Percentiles rank a stretch among this genome's conserved stretches.
phyloP scores from a whole-genome alignment of 2,797 vertebrate species.

The Lycodopsis pacificus region DNA sequence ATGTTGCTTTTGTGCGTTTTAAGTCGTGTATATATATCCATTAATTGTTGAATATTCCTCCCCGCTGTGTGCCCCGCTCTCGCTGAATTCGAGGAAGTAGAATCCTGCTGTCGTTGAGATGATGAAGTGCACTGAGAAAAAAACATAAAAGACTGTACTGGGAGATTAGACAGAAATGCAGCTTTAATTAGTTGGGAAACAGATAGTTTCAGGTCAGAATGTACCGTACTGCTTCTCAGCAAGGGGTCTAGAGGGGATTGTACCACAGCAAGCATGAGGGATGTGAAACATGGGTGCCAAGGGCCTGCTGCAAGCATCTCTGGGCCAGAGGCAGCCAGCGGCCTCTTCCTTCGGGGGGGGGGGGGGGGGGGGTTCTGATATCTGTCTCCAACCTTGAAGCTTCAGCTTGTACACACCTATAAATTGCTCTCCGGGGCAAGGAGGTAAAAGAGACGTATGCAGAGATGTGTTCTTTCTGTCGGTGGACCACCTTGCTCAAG shows the following conservation, averaged over 20 bases:
- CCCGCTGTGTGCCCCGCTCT: conserved; percentile 26
- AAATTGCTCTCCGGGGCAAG: conserved; percentile 69
- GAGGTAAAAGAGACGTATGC: conserved; percentile 66
- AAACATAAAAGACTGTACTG: conserved; percentile 26
- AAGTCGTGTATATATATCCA: conserved; percentile 31
- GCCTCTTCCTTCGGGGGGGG: conserved; percentile 24
- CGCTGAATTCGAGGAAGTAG: conserved; percentile 18
- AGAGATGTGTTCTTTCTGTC: conserved; percentile 14
- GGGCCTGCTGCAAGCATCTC: conserved; percentile 32
- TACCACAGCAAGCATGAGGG: conserved; percentile 12
- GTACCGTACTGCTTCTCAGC: conserved; percentile 17
- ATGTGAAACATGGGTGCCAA: conserved; percentile 21
- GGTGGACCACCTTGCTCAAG: conserved; percentile 23
- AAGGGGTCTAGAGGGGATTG: conserved; percentile 24
- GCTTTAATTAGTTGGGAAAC: conserved; percentile 59
- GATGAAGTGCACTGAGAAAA: conserved; percentile 40
- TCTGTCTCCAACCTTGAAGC: conserved; percentile 44
- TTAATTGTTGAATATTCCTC: conserved; percentile 28
- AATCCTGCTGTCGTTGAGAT: conserved; percentile 49
- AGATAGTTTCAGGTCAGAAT: conserved; percentile 53
- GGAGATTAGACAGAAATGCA: conserved; percentile 47
- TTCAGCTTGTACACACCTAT: conserved; percentile 56
- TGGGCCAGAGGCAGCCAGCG: conserved; percentile 34
- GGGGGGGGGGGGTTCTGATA: conserved; percentile 50
- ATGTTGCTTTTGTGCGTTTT: conserved; percentile 47